phyloP scores from a whole-genome alignment of 92 coral and sea anemone genomes.

The Umimayanthus chanpuru region DNA sequence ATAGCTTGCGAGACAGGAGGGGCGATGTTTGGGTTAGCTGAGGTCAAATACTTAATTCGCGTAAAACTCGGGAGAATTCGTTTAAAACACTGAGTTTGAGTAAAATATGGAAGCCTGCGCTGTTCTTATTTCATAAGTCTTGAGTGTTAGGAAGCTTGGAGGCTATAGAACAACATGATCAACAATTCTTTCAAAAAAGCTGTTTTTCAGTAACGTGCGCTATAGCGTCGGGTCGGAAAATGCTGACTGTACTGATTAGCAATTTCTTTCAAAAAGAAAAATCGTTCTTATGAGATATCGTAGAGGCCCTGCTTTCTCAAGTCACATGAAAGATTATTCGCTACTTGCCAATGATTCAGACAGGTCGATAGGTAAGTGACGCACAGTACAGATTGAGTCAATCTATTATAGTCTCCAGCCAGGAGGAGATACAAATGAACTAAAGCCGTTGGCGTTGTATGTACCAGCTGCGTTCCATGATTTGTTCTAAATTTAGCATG shows the following conservation, averaged over 20 bases:
- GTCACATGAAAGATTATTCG: not conserved
- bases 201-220: not conserved
- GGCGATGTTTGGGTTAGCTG: conserved; percentile 29
- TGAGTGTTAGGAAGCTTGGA: not conserved
- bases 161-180: not conserved
- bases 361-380: not conserved
- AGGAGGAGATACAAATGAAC: not conserved
- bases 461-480: not conserved
- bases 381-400: not conserved
- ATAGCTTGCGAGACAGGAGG: conserved; percentile 8
- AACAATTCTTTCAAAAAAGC: not conserved
- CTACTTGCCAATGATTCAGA: not conserved
- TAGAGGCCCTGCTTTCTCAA: not conserved
- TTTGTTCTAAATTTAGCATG: conserved; percentile 17
- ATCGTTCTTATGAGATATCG: not conserved
- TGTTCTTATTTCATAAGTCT: not conserved
- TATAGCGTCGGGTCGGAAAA: not conserved
- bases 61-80: conserved; percentile 15
- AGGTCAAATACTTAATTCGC: not conserved
- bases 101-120: not conserved
- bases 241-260: not conserved
- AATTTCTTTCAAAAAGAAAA: not conserved
- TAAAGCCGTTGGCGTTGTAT: not conserved
- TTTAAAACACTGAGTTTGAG: not conserved
- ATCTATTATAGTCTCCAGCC: not conserved